phyloP scores from a whole-genome alignment of 1,140 invertebrate genomes.

The Lanistes nyassanus region DNA sequence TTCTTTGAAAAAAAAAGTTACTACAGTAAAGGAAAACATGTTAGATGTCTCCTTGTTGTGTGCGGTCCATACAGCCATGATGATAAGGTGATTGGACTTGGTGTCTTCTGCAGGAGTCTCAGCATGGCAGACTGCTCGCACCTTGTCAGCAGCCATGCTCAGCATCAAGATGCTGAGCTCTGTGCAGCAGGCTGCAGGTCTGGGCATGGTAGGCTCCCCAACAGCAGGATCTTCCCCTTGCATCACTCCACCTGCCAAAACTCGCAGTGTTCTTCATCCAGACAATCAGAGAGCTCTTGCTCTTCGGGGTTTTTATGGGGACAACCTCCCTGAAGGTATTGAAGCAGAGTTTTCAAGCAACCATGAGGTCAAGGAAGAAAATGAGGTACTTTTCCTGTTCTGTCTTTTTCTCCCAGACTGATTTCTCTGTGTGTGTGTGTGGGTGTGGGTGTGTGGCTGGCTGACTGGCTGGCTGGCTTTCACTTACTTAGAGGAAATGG shows the following conservation, averaged over 20 bases:
- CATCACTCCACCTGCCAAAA: neutral
- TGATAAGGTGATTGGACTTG: no score
- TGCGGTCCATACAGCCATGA: no score
- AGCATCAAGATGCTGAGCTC: slow-evolving; percentile 20
- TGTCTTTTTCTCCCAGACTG: no score
- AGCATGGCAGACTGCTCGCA: slow-evolving; percentile 7
- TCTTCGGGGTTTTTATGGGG: slow-evolving; percentile 21
- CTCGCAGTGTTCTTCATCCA: slow-evolving; percentile 15
- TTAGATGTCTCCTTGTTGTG: no score
- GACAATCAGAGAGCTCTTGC: slow-evolving; percentile 27
- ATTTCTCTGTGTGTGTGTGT: no score
- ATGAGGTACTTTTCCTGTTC: neutral
- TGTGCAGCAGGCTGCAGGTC: slow-evolving; percentile 2
- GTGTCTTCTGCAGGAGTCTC: neutral
- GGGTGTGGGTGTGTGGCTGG: no score
- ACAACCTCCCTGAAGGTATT: slow-evolving; percentile 18
- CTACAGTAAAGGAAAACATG: no score
- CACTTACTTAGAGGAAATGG: no score
- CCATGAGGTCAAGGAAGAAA: neutral
- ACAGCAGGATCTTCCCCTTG: neutral
- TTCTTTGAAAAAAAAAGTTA: no score
- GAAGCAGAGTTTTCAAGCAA: neutral
- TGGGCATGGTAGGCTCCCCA: neutral
- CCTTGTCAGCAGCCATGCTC: slow-evolving; percentile 15
- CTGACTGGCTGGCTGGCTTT: no score